Percentiles rank a stretch among this genome's conserved stretches.
Conservation (phyloP, 1,140 invertebrate species). For the Argopecten irradians region DNA sequence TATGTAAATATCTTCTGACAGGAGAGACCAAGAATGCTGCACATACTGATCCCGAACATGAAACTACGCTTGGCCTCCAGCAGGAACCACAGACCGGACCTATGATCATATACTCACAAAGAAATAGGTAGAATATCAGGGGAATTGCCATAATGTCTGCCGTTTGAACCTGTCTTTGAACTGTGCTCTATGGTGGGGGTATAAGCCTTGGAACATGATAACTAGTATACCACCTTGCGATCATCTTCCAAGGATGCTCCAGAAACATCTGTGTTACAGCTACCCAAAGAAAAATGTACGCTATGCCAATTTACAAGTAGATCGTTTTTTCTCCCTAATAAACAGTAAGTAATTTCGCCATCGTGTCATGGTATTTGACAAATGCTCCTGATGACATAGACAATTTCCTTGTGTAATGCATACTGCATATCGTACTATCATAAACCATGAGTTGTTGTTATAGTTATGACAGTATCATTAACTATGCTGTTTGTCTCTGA, state of each 20-base stretch:
- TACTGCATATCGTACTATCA: neutral
- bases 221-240: neutral
- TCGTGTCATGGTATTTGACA: neutral
- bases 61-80: neutral
- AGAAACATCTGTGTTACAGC: neutral
- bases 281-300: neutral
- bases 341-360: neutral
- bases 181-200: neutral
- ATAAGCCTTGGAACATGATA: neutral
- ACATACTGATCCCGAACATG: neutral
- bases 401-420: neutral
- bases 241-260: neutral
- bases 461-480: neutral
- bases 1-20: neutral
- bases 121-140: neutral
- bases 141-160: neutral
- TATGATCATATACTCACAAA: slow-evolving; percentile 5
- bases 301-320: neutral
- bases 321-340: neutral
- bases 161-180: neutral
- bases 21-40: neutral
- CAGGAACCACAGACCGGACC: neutral
- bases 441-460: neutral
- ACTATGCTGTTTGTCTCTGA: neutral
- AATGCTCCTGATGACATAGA: neutral